Evolutionary conservation across 2,797 vertebrate species (phyloP), one percentile per base, ranked within the genome.

Genomic region (Pitangus sulphuratus): DNA sequence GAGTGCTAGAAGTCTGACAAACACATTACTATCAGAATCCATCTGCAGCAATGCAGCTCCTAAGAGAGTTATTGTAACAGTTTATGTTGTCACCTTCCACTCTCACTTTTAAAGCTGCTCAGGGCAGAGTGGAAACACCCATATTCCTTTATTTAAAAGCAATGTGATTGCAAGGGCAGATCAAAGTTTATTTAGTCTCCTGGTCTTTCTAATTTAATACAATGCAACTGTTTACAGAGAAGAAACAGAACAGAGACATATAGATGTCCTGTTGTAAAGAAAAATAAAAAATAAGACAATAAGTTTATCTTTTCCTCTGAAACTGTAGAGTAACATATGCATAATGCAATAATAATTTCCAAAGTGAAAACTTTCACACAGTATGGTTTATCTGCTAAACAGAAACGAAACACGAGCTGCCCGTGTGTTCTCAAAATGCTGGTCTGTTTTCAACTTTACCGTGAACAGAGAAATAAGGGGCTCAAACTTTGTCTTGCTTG

Each of bases 11-110:
- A 93, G 57, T 68, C 76, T 89, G 58, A 76, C 54, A 82, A 84
- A 93, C 82, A 69, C 30, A 30, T 62, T 76, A 10, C 70, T 50
- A 79, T 42, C 77, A 64, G 48, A 86, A 92, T 62, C 82, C 40
- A 39, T 50, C 65, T 79, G 66, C 71, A 89, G 78, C 16, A 82
- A 70, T 44, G 77, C 72, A 95, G 20, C 31, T 91, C 82, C 83
- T 77, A 22, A 66, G 58, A 89, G 91, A 91, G 39, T 90, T 96
- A 88, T 66, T 93, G 35, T 93, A 93, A 88, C 89, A 88, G 94
- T 87, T 94, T 88, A 56, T 74, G 70, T 69, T 95, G 77, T 76
- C 80, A 53, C 85, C 74, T 95, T 96, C 76, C 40, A 24, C 66
- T 95, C 28, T 53, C 42, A 60, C 65, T 87, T 89, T 70, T 88